Percentiles rank a stretch among this genome's conserved stretches.
Conservation (phyloP, 2,797 vertebrate genomes). For the Chrosomus eos region DNA sequence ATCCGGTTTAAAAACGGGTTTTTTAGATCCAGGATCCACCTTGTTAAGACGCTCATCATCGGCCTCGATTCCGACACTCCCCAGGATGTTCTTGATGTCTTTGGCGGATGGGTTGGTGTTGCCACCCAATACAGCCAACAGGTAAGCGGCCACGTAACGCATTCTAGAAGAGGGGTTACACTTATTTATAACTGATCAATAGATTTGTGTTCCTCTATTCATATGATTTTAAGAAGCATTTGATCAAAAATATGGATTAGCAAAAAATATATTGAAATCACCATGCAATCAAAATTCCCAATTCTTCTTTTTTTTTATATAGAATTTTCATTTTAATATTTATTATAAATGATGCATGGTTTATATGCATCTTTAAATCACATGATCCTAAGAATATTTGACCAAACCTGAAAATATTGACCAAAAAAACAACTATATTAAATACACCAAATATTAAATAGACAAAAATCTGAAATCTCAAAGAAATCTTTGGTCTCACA, state of each 20-base stretch:
- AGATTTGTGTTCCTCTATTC: background rate
- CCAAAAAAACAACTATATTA: background rate
- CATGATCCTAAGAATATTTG: background rate
- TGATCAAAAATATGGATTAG: background rate
- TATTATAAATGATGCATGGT: background rate
- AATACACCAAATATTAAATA: background rate
- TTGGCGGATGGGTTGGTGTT: constrained; percentile 79
- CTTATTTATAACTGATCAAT: background rate
- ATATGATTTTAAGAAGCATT: background rate
- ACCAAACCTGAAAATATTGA: background rate
- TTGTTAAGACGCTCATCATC: constrained; percentile 80
- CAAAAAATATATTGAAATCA: too few species aligned
- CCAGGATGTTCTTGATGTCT: constrained; percentile 80
- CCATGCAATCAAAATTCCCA: too few species aligned
- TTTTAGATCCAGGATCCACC: constrained; percentile 54
- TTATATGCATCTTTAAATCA: background rate
- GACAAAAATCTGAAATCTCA: background rate
- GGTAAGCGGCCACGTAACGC: constrained; percentile 87
- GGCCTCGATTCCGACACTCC: constrained; percentile 79
- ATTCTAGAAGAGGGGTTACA: constrained; percentile 67
- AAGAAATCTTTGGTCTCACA: background rate
- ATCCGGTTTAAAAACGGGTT: background rate
- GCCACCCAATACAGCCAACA: constrained; percentile 81
- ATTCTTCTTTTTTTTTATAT: background rate
- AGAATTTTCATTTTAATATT: background rate